phyloP scores from a whole-genome alignment of 2,113 vertebrate species.

The Diglossa brunneiventris region DNA sequence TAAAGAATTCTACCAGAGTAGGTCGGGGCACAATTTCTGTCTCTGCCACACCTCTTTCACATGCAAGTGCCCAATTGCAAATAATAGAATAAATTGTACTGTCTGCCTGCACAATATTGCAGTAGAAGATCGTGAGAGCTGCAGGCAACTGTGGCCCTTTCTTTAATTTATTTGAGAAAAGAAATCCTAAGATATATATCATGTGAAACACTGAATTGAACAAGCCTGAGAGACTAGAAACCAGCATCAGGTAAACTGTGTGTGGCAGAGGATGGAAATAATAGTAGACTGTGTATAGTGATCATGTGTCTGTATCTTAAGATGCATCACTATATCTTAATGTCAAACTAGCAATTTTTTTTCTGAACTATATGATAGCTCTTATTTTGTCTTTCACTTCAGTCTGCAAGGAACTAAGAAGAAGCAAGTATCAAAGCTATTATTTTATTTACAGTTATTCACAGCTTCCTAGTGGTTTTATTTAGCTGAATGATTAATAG shows the following conservation, averaged over 20 bases:
- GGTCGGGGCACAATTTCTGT: not conserved
- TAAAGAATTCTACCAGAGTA: not conserved
- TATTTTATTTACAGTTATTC: not conserved
- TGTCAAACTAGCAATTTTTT: not conserved
- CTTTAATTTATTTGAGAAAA: not conserved
- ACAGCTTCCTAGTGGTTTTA: not conserved
- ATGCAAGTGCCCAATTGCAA: not conserved
- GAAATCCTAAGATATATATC: not conserved
- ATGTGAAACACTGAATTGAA: not conserved
- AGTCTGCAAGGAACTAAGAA: not conserved
- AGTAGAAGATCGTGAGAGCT: not conserved
- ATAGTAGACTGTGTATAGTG: not conserved
- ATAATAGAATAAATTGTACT: not conserved
- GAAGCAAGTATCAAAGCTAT: not conserved
- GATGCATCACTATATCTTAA: not conserved
- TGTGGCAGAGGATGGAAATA: not conserved
- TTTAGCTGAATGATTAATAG: not conserved
- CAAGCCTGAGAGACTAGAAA: not conserved
- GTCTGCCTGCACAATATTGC: not conserved
- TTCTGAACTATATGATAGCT: not conserved
- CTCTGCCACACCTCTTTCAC: not conserved
- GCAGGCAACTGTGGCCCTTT: rapidly evolving
- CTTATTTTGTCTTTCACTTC: not conserved
- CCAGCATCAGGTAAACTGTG: not conserved
- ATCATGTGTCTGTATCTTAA: not conserved